A percentile compares a stretch with the other conserved stretches of the same genome.
Evolutionary conservation across 2,113 vertebrate genomes (phyloP).

Genomic region (Hyperoodon ampullatus): DNA sequence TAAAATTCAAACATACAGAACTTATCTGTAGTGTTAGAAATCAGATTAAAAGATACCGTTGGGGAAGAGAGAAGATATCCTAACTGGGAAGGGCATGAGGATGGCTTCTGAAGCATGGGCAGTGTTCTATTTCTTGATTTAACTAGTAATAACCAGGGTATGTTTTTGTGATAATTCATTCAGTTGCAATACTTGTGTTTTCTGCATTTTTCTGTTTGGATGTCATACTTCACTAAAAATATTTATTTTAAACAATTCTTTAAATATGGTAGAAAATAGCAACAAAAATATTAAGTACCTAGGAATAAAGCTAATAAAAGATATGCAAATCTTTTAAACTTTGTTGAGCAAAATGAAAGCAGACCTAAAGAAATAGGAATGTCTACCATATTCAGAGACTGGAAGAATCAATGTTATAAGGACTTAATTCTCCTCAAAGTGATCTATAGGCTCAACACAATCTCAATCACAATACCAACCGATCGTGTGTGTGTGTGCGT

Average conservation of each 20-base stretch:
- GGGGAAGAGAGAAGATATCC: not conserved
- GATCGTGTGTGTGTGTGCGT: not conserved
- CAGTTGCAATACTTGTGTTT: not conserved
- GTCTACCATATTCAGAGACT: not conserved
- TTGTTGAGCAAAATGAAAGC: not conserved
- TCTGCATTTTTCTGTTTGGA: not conserved
- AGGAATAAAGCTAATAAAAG: not conserved
- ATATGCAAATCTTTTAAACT: not conserved
- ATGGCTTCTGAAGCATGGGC: not conserved
- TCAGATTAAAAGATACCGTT: not conserved
- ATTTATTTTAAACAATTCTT: not conserved
- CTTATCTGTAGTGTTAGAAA: not conserved
- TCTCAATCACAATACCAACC: not conserved
- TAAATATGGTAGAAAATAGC: not conserved
- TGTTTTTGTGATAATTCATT: not conserved
- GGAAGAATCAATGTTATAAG: not conserved
- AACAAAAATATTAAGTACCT: not conserved
- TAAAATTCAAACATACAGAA: constrained; percentile 18
- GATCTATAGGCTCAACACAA: not conserved
- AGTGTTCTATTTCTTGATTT: not conserved
- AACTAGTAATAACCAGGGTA: not conserved
- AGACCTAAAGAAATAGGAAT: not conserved
- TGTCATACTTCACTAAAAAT: not conserved
- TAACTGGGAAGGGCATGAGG: not conserved
- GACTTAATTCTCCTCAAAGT: not conserved